These are phyloP conservation scores for Catostylus mosaicus DNA, from an alignment of 30 jellyfish, hydroid and myxozoan genomes.

Conservation along the genomic window DNA sequence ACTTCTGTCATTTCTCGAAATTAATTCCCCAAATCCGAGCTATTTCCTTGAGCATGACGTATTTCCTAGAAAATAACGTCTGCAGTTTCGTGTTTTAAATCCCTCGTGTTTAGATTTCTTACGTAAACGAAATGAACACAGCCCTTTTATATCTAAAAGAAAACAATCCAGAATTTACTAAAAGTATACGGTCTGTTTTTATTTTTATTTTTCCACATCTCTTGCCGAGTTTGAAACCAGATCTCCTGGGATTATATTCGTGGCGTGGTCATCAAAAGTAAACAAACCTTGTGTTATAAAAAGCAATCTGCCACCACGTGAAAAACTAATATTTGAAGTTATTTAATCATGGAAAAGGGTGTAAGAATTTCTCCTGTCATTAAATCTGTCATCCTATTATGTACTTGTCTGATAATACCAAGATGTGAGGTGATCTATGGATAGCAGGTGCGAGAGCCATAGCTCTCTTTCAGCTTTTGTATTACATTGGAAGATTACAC, in stretches of 20 bases:
- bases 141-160: too few species aligned
- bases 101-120: too few species aligned
- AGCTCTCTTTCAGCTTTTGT: too few species aligned
- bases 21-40: background rate
- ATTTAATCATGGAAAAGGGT: background rate
- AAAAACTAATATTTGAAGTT: background rate
- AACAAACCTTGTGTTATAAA: background rate
- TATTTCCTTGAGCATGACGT: background rate
- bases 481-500: too few species aligned
- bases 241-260: background rate
- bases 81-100: too few species aligned
- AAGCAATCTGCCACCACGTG: background rate
- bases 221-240: background rate
- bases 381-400: too few species aligned
- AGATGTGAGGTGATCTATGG: too few species aligned
- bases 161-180: background rate
- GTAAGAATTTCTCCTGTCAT: too few species aligned
- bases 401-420: too few species aligned
- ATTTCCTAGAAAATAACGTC: background rate
- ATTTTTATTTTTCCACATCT: background rate
- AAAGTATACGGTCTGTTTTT: background rate
- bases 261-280: constrained; percentile 2
- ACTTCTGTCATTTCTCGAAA: background rate
- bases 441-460: too few species aligned
- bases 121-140: too few species aligned